Evolutionary conservation across 2,888 invertebrate species (phyloP), one percentile per base, ranked within the genome.

Genomic region (Drosophila subsilvestris): DNA sequence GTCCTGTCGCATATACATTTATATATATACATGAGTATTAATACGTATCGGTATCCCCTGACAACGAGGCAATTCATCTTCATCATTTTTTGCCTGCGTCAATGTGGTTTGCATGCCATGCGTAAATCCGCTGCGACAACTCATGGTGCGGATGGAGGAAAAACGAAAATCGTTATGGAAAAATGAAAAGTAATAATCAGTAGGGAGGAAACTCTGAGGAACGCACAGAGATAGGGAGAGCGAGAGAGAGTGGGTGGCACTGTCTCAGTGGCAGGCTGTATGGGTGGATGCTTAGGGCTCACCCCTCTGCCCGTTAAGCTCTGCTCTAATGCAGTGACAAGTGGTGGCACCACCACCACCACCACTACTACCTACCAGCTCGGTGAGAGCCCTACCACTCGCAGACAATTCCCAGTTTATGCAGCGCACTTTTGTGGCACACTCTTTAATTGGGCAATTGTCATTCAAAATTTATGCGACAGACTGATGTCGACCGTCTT

Each of bases 151-250:
- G 42, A 27, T 32, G 55, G 25, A 29, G 47, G 20, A 49, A 27
- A 63, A 61, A 70, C 70, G 69, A 78, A 82, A 78, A 84, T 80
- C 79, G 84, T 78, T 76, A 72, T 62, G 72, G 65, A 70, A 73
- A 83, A 83, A 86, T 86, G 82, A 82, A 85, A 87, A 84, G 77
- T 83, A 87, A 84, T 87, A 84, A 87, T 85, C 87, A 85, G 77
- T 37, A 61, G 44, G n/a, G 55, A 56, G 65, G 29, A 17, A 66
- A 67, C 54, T 42, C 42, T 32, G 53, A 37, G 37, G 37, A 37
- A n/a, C 37, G 4, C 37, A 7, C 27, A 27, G 27, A 9, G 27
- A 27, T 7, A 27, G 14, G 37, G 12, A 37, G 37, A 37, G 37
- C 2, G 37, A 14, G 12, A 12, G 32, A 5, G 12, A 12, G 5